A percentile compares a stretch with the other conserved stretches of the same genome.
phyloP scores from a whole-genome alignment of 1,140 invertebrate genomes.

The Penaeus chinensis region DNA sequence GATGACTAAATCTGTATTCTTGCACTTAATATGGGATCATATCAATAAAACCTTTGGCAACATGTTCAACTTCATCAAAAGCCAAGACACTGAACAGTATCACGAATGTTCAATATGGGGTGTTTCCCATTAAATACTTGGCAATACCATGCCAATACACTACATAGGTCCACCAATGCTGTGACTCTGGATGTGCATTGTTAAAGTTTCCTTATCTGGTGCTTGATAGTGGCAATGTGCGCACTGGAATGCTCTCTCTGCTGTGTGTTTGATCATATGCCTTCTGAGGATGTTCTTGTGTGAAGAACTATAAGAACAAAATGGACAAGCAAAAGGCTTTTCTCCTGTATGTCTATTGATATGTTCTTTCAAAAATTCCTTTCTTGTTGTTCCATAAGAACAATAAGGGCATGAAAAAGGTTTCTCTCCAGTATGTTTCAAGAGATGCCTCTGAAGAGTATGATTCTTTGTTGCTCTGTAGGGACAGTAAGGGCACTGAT shows the following conservation, averaged over 20 bases:
- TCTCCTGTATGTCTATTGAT: constrained; percentile 81
- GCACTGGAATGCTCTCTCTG: constrained; percentile 37
- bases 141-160: too few relatives aligned
- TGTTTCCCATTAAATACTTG: too few relatives aligned
- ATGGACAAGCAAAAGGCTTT: constrained; percentile 77
- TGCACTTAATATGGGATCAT: too few relatives aligned
- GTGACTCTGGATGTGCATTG: not conserved
- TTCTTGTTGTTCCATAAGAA: constrained; percentile 19
- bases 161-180: not conserved
- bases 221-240: constrained; percentile 21
- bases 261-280: constrained; percentile 43
- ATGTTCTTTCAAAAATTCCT: constrained; percentile 76
- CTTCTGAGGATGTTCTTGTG: constrained; percentile 23
- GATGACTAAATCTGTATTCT: too few relatives aligned
- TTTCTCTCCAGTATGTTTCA: constrained; percentile 22
- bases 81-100: too few relatives aligned
- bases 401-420: constrained; percentile 28
- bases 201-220: not conserved
- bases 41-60: too few relatives aligned
- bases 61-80: too few relatives aligned
- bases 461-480: not conserved
- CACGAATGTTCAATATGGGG: too few relatives aligned
- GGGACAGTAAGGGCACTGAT: constrained; percentile 7
- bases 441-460: not conserved
- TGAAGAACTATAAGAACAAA: constrained; percentile 69